Evolutionary conservation across 1,140 invertebrate species (phyloP).

Genomic region (Drosophila takahashii): DNA sequence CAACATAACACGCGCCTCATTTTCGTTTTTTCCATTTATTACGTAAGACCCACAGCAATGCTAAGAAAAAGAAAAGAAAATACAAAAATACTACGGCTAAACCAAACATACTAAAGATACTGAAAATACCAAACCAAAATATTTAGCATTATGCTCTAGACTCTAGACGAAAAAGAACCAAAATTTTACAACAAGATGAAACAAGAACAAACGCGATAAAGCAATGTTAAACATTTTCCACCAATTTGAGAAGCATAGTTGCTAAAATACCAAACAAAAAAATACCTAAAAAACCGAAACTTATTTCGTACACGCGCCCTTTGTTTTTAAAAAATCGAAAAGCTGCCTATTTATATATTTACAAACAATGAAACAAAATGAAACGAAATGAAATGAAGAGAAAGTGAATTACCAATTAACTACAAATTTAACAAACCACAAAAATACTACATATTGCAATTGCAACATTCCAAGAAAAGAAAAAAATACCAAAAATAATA

Average conservation of each 20-base stretch:
- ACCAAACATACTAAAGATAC: slow-evolving; percentile 31
- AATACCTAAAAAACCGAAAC: slow-evolving; percentile 27
- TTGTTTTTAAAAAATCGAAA: slow-evolving; percentile 60
- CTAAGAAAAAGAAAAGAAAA: slow-evolving; percentile 24
- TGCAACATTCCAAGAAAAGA: slow-evolving; percentile 25
- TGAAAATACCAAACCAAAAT: slow-evolving; percentile 21
- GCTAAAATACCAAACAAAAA: slow-evolving; percentile 24
- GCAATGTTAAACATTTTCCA: slow-evolving; percentile 71
- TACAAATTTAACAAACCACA: slow-evolving; percentile 58
- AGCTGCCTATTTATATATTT: slow-evolving; percentile 75
- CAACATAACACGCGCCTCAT: slow-evolving; percentile 61
- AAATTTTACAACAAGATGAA: slow-evolving; percentile 64
- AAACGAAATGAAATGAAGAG: slow-evolving; percentile 20
- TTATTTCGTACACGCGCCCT: slow-evolving; percentile 61
- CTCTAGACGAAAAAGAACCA: slow-evolving; percentile 72
- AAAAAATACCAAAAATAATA: slow-evolving; percentile 35
- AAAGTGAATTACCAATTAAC: slow-evolving; percentile 43
- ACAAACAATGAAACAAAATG: slow-evolving; percentile 40
- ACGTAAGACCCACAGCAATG: slow-evolving; percentile 53
- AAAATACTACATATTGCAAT: slow-evolving; percentile 43
- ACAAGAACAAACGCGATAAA: slow-evolving; percentile 44
- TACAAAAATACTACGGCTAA: slow-evolving; percentile 29
- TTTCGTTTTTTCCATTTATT: slow-evolving; percentile 48
- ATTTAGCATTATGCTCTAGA: slow-evolving; percentile 70
- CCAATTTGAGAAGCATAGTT: slow-evolving; percentile 62